These are phyloP conservation scores for Camponotus fellah DNA, from an alignment of 2,888 invertebrate species.

Conservation along the genomic window DNA sequence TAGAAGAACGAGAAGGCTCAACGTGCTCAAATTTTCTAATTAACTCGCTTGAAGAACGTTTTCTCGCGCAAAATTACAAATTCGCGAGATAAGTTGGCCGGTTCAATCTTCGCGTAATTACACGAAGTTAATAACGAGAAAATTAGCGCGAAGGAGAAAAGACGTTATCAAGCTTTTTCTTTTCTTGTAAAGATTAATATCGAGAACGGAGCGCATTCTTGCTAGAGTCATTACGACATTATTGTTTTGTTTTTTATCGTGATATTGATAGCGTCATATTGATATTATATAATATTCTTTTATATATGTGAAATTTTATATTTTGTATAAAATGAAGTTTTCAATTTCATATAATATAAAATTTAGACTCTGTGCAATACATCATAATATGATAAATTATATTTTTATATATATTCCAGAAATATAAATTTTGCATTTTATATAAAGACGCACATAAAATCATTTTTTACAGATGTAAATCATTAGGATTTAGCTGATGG, in stretches of 20 bases:
- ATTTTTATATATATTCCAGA: neutral
- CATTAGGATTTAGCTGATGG: neutral
- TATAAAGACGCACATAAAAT: neutral
- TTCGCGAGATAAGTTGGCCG: slow-evolving; percentile 28
- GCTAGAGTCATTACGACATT: neutral
- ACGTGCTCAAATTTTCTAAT: slow-evolving; percentile 30
- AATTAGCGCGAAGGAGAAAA: neutral
- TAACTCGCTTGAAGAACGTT: slow-evolving; percentile 10
- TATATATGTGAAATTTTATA: neutral
- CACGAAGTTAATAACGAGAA: slow-evolving; percentile 32
- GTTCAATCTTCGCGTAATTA: slow-evolving; percentile 32
- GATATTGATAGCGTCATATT: neutral
- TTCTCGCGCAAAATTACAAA: slow-evolving; percentile 27
- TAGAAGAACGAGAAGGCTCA: neutral
- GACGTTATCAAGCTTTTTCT: neutral
- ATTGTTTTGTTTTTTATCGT: neutral
- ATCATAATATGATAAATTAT: neutral
- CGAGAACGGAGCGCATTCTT: neutral
- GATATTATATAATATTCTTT: too few relatives aligned
- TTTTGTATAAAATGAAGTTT: neutral
- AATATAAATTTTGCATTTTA: neutral
- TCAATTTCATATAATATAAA: neutral
- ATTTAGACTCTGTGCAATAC: neutral
- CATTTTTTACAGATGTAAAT: neutral
- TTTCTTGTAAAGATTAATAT: slow-evolving; percentile 13